Conservation (phyloP, 1,140 invertebrate genomes). For the Ephestia elutella region DNA sequence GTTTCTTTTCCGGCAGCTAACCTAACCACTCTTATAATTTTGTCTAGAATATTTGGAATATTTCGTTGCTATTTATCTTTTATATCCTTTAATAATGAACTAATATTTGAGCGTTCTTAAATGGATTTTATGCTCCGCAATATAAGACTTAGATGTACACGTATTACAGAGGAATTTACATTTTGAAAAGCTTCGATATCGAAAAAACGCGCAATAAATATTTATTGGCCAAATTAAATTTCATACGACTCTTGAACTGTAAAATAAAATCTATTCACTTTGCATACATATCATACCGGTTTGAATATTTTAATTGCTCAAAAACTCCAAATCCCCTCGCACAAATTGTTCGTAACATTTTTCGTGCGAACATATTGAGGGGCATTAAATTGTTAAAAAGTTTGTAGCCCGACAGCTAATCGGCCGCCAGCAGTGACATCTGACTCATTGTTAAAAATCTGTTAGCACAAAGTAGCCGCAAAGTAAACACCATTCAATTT, state of each 20-base stretch:
- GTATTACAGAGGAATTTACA: background rate
- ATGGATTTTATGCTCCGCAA: no score
- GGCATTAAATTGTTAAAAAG: constrained; percentile 56
- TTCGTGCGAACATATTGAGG: constrained; percentile 47
- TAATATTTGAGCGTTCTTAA: no score
- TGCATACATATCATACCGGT: background rate
- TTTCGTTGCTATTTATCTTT: no score
- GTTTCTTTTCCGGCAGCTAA: no score
- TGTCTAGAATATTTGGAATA: no score
- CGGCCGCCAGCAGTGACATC: constrained; percentile 37
- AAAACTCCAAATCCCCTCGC: constrained; percentile 11
- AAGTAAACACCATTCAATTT: constrained; percentile 68
- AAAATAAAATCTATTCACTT: background rate
- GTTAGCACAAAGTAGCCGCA: constrained; percentile 48
- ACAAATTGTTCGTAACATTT: constrained; percentile 20
- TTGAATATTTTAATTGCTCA: constrained; percentile 8
- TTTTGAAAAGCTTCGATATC: background rate
- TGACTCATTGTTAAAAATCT: constrained; percentile 22
- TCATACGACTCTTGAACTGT: background rate
- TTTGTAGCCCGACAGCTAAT: constrained; percentile 30
- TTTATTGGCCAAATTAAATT: background rate
- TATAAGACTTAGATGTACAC: background rate
- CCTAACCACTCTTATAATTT: no score
- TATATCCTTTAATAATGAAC: no score
- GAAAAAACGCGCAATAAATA: background rate